Evolutionary conservation across 2,888 invertebrate species (phyloP), one percentile per base, ranked within the genome.

Genomic region (Oxyteleia sp.): DNA sequence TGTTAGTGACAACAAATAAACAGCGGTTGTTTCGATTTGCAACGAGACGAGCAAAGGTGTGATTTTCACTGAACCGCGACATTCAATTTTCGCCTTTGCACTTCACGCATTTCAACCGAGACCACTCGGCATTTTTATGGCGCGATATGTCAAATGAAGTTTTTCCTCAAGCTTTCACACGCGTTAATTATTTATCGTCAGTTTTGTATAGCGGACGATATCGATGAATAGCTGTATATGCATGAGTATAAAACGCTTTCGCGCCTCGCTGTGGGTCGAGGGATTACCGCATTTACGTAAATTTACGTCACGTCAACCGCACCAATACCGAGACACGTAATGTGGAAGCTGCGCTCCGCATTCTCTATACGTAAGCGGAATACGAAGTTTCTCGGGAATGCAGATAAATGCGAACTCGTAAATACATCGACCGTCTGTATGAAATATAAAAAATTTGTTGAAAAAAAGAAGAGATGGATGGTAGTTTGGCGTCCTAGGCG

Each of bases 361-460:
- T 81, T 84, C 66, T 69, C 55, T 57, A 72, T 75, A 85, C 82
- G 68, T 80, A 82, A 80, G 68, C 76, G 64, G 63, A 79, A 82
- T 79, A 79, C 66, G 66, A 84, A 80, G 68, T 79, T 82, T 64
- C 76, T 82, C 63, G 57, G 78, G 82, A 75, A 84, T 82, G 82
- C 80, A 68, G 63, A 71, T 74, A 66, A 84, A 79, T 75, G 71
- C 69, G 66, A 72, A 75, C 71, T 72, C 76, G 78, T 81, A 84
- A 76, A 82, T 78, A 80, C 66, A 71, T 72, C 82, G 61, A 66
- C 63, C 57, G 41, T 78, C 41, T 66, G 72, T 72, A 72, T 76
- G 55, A 76, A 81, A 84, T 81, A 68, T 69, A 81, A 74, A 74
- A 81, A 78, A 69, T 47, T 57, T 53, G 61, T 61, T 47, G 11